phyloP scores from a whole-genome alignment of 1,140 invertebrate species.

The Rhopalosiphum padi region DNA sequence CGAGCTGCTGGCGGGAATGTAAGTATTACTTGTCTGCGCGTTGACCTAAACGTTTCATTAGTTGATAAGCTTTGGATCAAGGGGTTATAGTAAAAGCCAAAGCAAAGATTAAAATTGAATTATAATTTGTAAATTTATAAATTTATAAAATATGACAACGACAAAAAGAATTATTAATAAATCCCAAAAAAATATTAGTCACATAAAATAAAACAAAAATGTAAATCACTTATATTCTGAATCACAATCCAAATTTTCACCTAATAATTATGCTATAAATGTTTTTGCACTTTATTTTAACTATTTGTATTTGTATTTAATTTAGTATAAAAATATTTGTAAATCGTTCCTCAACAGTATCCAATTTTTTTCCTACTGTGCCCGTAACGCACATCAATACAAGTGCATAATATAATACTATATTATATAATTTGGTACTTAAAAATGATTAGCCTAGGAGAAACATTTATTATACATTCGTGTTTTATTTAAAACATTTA shows the following conservation, averaged over 20 bases:
- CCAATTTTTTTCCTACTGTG: not conserved
- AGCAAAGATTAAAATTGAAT: not conserved
- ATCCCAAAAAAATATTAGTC: not conserved
- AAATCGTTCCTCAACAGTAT: not conserved
- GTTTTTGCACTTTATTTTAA: not conserved
- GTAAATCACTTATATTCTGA: no score
- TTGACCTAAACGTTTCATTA: not conserved
- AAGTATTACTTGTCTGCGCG: conserved; percentile 53
- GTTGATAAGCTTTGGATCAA: not conserved
- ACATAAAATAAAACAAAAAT: no score
- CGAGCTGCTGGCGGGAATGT: conserved; percentile 83
- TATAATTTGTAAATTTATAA: not conserved
- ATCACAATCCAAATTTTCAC: no score
- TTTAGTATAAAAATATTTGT: not conserved
- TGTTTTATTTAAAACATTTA: no score
- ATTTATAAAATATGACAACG: not conserved
- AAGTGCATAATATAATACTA: not conserved
- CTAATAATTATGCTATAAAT: no score
- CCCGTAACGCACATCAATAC: not conserved
- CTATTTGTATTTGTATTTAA: not conserved
- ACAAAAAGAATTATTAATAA: not conserved
- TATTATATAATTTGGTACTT: not conserved
- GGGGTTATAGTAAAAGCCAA: not conserved
- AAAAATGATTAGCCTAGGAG: not conserved
- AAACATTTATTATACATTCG: not conserved